phyloP scores from a whole-genome alignment of 2,113 vertebrate genomes.

The Prinia subflava region DNA sequence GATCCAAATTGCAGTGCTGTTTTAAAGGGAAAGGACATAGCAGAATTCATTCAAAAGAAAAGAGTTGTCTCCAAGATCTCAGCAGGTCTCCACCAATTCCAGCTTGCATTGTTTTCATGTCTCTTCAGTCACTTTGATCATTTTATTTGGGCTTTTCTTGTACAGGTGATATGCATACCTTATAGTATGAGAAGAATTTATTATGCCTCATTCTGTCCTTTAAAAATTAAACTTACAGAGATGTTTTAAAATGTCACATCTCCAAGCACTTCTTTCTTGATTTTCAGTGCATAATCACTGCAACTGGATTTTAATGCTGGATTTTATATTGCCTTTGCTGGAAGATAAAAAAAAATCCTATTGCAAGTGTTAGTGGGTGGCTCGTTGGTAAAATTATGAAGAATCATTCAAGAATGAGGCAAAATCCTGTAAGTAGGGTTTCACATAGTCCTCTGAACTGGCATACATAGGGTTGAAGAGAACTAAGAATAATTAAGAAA shows the following conservation, averaged over 20 bases:
- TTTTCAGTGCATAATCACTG: neutral
- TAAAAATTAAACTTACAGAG: conserved; percentile 8
- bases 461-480: neutral
- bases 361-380: neutral
- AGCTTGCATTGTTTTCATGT: neutral
- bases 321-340: neutral
- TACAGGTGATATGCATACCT: neutral
- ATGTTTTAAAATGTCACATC: neutral
- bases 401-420: neutral
- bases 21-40: neutral
- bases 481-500: neutral
- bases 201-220: neutral
- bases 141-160: conserved; percentile 1
- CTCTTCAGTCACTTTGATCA: neutral
- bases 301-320: neutral
- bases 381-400: neutral
- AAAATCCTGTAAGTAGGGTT: neutral
- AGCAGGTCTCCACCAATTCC: neutral
- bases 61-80: neutral
- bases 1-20: neutral
- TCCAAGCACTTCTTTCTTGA: neutral
- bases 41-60: neutral
- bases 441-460: neutral
- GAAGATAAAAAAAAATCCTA: neutral
- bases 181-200: neutral